Base-by-base conservation (phyloP, 2,797 vertebrate species). In the Hydrophis major region DNA sequence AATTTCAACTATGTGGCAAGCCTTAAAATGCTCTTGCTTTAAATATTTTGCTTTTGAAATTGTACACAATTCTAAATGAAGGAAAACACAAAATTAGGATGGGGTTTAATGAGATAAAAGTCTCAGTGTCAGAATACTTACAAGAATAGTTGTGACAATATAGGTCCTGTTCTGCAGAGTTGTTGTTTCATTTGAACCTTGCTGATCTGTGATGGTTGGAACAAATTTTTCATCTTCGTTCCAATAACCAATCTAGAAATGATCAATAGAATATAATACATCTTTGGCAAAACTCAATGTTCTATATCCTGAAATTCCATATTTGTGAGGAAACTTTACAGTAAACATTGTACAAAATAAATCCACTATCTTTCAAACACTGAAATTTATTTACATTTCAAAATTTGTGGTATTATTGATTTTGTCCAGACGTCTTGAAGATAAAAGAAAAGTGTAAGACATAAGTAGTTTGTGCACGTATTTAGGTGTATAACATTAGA, bases 201-300 rank as follows among this genome's bases (percentile, higher is more conserved):
- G 98, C 63, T 98, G 96, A 90, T 99, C 98, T 13, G 98, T 97
- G 2, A 98, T 98, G 5, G 98, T 98, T 88, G 98, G 99, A 93
- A 99, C 99, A 86, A 99, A 98, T 96, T 99, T 99, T 95, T 99
- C 99, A 90, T 99, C 99, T 97, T 99, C 99, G 60, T 99, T 99
- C 99, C 99, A 99, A 96, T 99, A 99, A 92, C 99, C 99, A 18
- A 99, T 99, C 99, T 99, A 97, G 90, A 94, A n/a, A 96, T 90
- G 32, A 97, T 55, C 97, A 95, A 95, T 59, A 93, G 4, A 66
- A 22, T 87, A 83, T 28, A 42, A 60, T 37, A 53, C 27, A 83
- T 42, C n/a, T 89, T 83, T 61, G 27, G 60, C 20, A 86, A 61
- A 86, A 91, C 83, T 27, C 16, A 56, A n/a, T 25, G 61, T 86